Base-by-base conservation (phyloP, 2,797 vertebrate species). In the Borostomias antarcticus region DNA sequence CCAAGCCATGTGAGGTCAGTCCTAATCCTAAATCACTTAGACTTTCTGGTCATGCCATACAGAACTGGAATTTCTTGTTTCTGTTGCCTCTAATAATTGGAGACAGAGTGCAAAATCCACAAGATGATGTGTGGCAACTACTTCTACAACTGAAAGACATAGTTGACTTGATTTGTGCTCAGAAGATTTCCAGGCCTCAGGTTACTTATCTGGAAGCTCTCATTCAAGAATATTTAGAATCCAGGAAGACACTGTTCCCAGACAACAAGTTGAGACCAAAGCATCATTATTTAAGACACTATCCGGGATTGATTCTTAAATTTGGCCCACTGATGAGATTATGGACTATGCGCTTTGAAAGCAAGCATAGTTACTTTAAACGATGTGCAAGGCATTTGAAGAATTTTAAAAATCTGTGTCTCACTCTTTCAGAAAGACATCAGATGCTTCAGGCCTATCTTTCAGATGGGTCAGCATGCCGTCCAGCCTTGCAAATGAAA, bases 361-460 rank as follows among this genome's bases (percentile, higher is more conserved):
- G 78, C 63, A 82, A 81, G 48, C 76, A 79, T 19, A 56, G 33
- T 25, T 72, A 73, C 6, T 68, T 78, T 0, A 26, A 66, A 1
- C 61, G 66, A 62, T 74, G 56, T 66, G 30, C 77, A 21, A 79
- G 66, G 37, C 23, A 56, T 56, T 33, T 56, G 13, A 56, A 30
- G 13, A n/a, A 56, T 56, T 56, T 62, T 32, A 70, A 17, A 50
- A 58, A 58, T 19, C 26, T 58, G 2, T 58, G 54, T 15, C n/a
- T 58, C 5, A 58, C 30, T 21, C 26, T 58, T 2, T 33, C 56
- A 3, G 63, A 75, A 50, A 78, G 68, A 62, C 70, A 75, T 77
- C 74, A 81, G n/a, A 80, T 80, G 75, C 77, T 58, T 73, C 64
- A 78, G 54, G 63, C 64, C 23, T 67, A 75, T 67, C 52, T 81